A percentile compares a stretch with the other conserved stretches of the same genome.
These are phyloP conservation scores for Cataglyphis livida DNA, from an alignment of 2,888 invertebrate genomes.

Conservation along the genomic window DNA sequence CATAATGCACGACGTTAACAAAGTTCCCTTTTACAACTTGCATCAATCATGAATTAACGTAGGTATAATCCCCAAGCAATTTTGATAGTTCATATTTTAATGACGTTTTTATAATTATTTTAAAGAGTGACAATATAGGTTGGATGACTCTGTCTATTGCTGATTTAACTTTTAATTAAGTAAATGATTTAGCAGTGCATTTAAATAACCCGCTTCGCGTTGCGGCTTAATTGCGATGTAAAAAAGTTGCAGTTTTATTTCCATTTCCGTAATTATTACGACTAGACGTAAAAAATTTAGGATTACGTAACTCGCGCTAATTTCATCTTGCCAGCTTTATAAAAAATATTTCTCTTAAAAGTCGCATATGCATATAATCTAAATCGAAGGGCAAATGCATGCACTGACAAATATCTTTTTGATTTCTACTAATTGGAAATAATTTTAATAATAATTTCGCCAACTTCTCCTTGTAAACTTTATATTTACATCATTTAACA, in stretches of 20 bases:
- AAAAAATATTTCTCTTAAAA: constrained; percentile 23
- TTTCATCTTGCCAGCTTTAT: not conserved
- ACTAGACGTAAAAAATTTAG: not conserved
- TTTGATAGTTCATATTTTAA: constrained; percentile 22
- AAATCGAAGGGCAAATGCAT: not conserved
- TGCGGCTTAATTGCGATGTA: constrained; percentile 11
- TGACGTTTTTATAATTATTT: constrained; percentile 12
- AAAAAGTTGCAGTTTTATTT: constrained; percentile 41
- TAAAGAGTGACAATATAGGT: constrained; percentile 12
- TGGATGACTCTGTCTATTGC: not conserved
- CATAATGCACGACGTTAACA: constrained; percentile 20
- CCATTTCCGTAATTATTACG: constrained; percentile 34
- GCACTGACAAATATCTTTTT: not conserved
- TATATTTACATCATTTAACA: not conserved
- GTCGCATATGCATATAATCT: constrained; percentile 6
- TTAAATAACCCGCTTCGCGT: constrained; percentile 3
- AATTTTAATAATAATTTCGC: not conserved
- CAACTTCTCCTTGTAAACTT: not conserved
- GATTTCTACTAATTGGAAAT: not conserved
- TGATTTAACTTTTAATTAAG: constrained; percentile 40
- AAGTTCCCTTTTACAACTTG: not conserved
- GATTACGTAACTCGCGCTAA: constrained; percentile 30
- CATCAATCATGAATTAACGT: constrained; percentile 18
- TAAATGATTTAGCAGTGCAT: constrained; percentile 2
- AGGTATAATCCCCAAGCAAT: not conserved